These are phyloP conservation scores for Limonius californicus DNA, from an alignment of 1,140 invertebrate genomes.

Conservation along the genomic window DNA sequence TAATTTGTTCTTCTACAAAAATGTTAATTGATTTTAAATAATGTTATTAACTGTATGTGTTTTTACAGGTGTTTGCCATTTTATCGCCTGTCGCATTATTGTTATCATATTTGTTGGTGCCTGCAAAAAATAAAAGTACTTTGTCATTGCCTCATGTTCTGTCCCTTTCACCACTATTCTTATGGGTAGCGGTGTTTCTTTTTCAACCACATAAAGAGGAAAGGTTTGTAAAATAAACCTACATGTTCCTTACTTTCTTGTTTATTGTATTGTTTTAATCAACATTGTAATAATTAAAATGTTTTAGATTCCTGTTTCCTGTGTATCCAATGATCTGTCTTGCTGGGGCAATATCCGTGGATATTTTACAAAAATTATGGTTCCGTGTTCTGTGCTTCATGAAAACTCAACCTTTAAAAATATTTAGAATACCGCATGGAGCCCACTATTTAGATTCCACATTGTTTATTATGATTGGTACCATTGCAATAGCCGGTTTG, in stretches of 20 bases:
- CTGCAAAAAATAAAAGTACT: constrained; percentile 58
- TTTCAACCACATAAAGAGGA: constrained; percentile 84
- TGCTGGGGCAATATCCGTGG: constrained; percentile 77
- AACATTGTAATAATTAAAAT: no score
- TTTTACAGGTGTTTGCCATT: constrained; percentile 56
- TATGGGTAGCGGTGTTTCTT: constrained; percentile 91
- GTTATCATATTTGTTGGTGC: constrained; percentile 51
- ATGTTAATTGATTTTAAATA: background rate
- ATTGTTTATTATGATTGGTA: constrained; percentile 62
- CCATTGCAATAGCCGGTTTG: constrained; percentile 58
- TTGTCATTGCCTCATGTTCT: constrained; percentile 68
- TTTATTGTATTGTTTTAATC: no score
- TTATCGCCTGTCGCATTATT: constrained; percentile 51
- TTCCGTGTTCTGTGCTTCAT: constrained; percentile 59
- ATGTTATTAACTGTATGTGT: background rate
- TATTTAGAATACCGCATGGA: constrained; percentile 42
- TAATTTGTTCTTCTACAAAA: constrained; percentile 15
- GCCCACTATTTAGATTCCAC: constrained; percentile 76
- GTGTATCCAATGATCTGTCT: constrained; percentile 91
- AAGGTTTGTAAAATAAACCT: constrained; percentile 62
- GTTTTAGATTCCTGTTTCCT: constrained; percentile 86
- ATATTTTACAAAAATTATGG: constrained; percentile 74
- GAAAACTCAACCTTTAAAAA: constrained; percentile 31
- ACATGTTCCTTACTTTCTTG: no score
- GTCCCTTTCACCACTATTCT: constrained; percentile 71